Evolutionary conservation across 1,140 invertebrate genomes (phyloP), one percentile per base, ranked within the genome.

Genomic region (Drosophila mayri): DNA sequence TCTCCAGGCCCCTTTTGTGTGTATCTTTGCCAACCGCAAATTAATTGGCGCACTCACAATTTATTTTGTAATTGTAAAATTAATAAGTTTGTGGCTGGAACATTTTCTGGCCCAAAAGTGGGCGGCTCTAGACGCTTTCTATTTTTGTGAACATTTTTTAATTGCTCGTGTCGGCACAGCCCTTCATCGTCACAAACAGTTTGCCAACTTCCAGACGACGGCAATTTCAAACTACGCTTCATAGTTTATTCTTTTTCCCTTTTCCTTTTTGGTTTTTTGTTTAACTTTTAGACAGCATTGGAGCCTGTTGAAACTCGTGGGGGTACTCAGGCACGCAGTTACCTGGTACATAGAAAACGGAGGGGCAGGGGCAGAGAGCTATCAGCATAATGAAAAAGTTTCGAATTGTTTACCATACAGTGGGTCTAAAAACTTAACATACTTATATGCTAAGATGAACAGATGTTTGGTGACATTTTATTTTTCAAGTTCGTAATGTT

Each of bases 361-460:
- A 30, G 28, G 54, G 49, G 35, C 35, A 30, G 47, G 28, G 59
- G 18, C 62, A 50, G 32, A 50, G 37, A 66, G 57, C 84, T 81
- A 87, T 87, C 83, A 87, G 80, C 83, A 88, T 88, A 87, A 87
- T 87, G 83, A 88, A 84, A 72, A 87, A 87, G 76, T 87, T 88
- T 83, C 75, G 66, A 83, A 83, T 80, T 86, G 71, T 82, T 82
- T 72, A 49, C 68, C 59, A 32, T 63, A 87, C 83, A 88, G 79
- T 87, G 84, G 83, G 84, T 47, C 20, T 35, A 25, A 71, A 46
- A 63, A 40, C 38, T 40, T 18, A 43, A 40, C 40, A 32, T 35
- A 38, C 32, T 18, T 41, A 30, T 47, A 52, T 35, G 30, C 18
- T 14, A 43, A 62, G 32, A 41, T 59, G 28, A 35, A 14, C 22